Base-by-base conservation (phyloP, 2,113 vertebrate genomes). In the Rhinolophus ferrumequinum region DNA sequence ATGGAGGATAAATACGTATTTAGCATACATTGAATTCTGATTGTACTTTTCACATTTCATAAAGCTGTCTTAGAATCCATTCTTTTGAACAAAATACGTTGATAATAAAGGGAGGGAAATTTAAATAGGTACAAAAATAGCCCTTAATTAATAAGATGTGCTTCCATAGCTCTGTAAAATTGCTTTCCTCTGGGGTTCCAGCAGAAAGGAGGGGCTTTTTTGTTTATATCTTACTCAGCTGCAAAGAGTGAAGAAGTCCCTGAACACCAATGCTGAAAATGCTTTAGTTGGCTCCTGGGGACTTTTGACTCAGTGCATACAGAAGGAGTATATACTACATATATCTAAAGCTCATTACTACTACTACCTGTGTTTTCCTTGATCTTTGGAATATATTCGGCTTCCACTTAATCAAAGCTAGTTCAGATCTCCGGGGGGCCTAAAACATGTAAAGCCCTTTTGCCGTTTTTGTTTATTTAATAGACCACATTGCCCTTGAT, bases 401-500 rank as follows among this genome's bases (percentile, higher is more conserved):
- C 18, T 95, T 0, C 38, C 64, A 58, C 30, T 83, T 97, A 94
- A 38, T 26, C 79, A 96, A 28, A 30, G 84, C 50, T 93, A 70
- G 79, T 96, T 93, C 28, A 91, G 60, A 58, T 88, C 44, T 83
- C 50, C 72, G 6, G 84, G 72, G 67, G 85, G 56, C 41, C 26
- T 96, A 75, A 92, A 96, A 88, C 67, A 80, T 2, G 21, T 58
- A 41, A 14, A 64, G 1, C 5, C 70, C 60, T 97, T 96, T 76
- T 80, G 22, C 15, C 35, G 54, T 84, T 91, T 30, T 88, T 10
- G 14, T 80, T 94, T 77, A 77, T 28, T 96, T 97, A 97, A 92
- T 80, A 93, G 30, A 77, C 41, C 24, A 6, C 87, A 60, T 93
- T 96, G 64, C 98, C 92, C 86, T 93, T 66, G 73, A 56, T 96